Percentiles rank a stretch among this genome's conserved stretches.
phyloP scores from a whole-genome alignment of 2,797 vertebrate genomes.

The Clarias laeviceps region DNA sequence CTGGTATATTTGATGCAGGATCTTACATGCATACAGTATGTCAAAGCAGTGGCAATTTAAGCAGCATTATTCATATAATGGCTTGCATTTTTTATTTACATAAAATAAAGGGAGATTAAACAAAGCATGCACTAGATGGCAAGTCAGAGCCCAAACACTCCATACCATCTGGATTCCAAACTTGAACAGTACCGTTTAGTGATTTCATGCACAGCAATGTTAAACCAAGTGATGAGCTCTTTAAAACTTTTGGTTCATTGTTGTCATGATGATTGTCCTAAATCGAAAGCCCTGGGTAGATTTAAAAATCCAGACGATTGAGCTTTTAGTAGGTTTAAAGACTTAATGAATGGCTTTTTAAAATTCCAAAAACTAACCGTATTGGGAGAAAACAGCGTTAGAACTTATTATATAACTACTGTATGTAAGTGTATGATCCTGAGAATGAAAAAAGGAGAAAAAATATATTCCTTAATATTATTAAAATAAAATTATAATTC shows the following conservation, averaged over 20 bases:
- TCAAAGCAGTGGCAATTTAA: not conserved
- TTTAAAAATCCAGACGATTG: not conserved
- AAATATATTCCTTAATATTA: too few species aligned
- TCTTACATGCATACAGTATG: not conserved
- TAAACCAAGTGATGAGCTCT: not conserved
- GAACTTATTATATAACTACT: too few species aligned
- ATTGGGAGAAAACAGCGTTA: not conserved
- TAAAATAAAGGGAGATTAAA: not conserved
- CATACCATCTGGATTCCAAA: too few species aligned
- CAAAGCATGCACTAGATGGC: not conserved
- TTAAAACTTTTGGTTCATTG: not conserved
- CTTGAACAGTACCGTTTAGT: too few species aligned
- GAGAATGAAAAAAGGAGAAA: too few species aligned
- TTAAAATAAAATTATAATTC: too few species aligned
- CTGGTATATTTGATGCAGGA: not conserved
- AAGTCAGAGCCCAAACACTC: not conserved
- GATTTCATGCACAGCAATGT: not conserved
- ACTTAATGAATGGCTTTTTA: not conserved
- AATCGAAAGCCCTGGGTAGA: not conserved
- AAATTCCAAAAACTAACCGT: not conserved
- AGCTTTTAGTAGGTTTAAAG: not conserved
- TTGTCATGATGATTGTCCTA: not conserved
- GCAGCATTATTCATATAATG: not conserved
- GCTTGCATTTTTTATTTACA: not conserved
- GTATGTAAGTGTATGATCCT: too few species aligned